Conservation (phyloP, 1,140 invertebrate species). For the Drosophila punjabiensis region DNA sequence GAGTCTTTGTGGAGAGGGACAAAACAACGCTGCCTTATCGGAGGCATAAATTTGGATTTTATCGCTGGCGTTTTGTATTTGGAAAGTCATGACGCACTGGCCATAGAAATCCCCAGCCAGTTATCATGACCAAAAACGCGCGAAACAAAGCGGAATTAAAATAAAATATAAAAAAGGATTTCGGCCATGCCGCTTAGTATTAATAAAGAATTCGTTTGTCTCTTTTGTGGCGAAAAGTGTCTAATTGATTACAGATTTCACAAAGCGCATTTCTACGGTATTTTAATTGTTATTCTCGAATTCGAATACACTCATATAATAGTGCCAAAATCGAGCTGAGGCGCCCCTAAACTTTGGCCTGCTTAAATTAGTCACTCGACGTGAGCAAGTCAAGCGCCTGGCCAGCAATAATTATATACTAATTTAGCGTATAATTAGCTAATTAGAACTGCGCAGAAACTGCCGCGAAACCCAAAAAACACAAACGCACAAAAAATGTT, state of each 20-base stretch:
- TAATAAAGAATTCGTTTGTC: conserved; percentile 13
- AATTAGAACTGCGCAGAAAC: conserved; percentile 79
- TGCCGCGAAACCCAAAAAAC: conserved; percentile 54
- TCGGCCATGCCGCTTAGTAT: conserved; percentile 10
- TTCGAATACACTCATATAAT: conserved; percentile 16
- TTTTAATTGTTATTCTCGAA: conserved; percentile 5
- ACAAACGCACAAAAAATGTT: conserved; percentile 65
- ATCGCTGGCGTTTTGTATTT: conserved; percentile 62
- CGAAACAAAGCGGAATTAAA: conserved; percentile 37
- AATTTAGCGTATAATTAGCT: conserved; percentile 83
- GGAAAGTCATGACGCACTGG: conserved; percentile 48
- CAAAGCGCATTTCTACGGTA: conserved; percentile 29
- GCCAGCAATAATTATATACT: conserved; percentile 79
- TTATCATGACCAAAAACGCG: conserved; percentile 24
- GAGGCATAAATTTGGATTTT: conserved; percentile 70
- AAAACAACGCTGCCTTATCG: conserved; percentile 49
- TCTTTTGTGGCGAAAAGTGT: conserved; percentile 33
- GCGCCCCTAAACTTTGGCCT: conserved; percentile 29
- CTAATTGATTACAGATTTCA: conserved; percentile 29
- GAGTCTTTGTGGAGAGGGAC: conserved; percentile 48
- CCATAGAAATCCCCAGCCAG: conserved; percentile 34
- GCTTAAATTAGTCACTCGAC: conserved; percentile 57
- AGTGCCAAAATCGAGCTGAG: conserved; percentile 14
- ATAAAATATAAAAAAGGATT: conserved; percentile 35
- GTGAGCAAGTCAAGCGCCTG: conserved; percentile 56